Evolutionary conservation across 2,888 invertebrate species (phyloP).

Genomic region (Lissonota sp.): DNA sequence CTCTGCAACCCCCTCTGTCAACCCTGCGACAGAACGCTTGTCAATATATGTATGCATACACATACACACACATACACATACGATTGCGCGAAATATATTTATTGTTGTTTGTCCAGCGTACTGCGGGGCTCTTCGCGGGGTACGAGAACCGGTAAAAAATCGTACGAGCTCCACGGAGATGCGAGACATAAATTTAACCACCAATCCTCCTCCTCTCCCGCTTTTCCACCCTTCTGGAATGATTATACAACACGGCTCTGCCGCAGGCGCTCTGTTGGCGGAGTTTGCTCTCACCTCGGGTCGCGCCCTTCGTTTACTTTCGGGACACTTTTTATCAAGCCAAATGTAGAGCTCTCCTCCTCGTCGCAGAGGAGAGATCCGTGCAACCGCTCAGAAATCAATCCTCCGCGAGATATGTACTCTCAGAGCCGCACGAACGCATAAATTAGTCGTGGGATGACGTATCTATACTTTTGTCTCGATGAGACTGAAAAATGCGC

Average conservation of each 20-base stretch:
- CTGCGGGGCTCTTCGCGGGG: conserved; percentile 64
- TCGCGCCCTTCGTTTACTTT: conserved; percentile 63
- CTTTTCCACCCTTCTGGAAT: neutral
- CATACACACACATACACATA: conserved; percentile 59
- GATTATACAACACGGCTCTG: conserved; percentile 46
- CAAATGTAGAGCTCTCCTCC: conserved; percentile 31
- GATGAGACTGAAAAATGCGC: conserved; percentile 43
- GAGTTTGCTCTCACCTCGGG: conserved; percentile 40
- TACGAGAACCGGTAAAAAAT: conserved; percentile 73
- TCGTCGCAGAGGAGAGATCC: too few species aligned
- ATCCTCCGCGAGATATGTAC: too few species aligned
- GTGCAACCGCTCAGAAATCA: too few species aligned
- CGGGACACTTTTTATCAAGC: conserved; percentile 56
- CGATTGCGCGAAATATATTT: conserved; percentile 82
- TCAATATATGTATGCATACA: conserved; percentile 22
- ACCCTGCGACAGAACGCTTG: conserved; percentile 27
- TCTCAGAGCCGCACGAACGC: conserved; percentile 39
- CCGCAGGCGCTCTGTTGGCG: conserved; percentile 29
- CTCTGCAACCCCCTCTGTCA: conserved; percentile 58
- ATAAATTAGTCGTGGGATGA: conserved; percentile 61
- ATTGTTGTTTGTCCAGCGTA: conserved; percentile 83
- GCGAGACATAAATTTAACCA: conserved; percentile 78
- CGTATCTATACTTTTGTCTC: conserved; percentile 42
- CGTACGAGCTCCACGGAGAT: conserved; percentile 75
- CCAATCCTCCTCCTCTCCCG: conserved; percentile 64